Percentiles rank a stretch among this genome's conserved stretches.
Conservation (phyloP, 2,888 invertebrate species). For the Augiades crinisus region DNA sequence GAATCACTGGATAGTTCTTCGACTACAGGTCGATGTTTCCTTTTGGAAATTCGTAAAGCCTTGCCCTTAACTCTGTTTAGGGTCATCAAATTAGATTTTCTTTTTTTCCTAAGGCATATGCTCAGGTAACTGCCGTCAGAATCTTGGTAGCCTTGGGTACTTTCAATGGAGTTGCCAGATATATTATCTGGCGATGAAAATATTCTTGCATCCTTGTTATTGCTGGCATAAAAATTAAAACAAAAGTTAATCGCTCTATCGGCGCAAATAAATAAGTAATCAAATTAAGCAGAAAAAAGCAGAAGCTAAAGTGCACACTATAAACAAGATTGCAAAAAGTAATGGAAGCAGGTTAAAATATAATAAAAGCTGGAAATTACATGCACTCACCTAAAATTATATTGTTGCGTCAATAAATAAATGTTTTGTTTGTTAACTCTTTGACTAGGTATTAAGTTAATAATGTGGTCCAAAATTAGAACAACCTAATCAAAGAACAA, state of each 20-base stretch:
- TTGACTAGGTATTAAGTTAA: too few species aligned
- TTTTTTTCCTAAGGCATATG: constrained; percentile 42
- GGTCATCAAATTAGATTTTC: constrained; percentile 35
- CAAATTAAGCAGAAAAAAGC: constrained; percentile 19
- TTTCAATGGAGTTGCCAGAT: constrained; percentile 49
- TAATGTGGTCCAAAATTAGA: too few species aligned
- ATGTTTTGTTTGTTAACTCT: too few species aligned
- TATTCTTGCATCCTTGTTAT: constrained; percentile 34
- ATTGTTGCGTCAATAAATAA: too few species aligned
- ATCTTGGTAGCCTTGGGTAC: constrained; percentile 64
- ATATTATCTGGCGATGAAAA: constrained; percentile 39
- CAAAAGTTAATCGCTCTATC: constrained; percentile 21
- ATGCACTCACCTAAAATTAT: neutral
- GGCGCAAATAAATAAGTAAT: neutral
- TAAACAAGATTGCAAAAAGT: too few species aligned
- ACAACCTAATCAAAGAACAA: too few species aligned
- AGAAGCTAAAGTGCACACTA: constrained; percentile 35
- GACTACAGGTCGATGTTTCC: constrained; percentile 27
- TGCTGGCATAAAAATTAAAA: constrained; percentile 47
- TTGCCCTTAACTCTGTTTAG: neutral
- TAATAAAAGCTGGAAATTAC: neutral
- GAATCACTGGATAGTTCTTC: constrained; percentile 48
- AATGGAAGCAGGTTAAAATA: constrained; percentile 68
- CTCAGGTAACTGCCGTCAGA: constrained; percentile 53
- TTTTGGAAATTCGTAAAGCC: neutral